These are phyloP conservation scores for Coracopsis vasa DNA, from an alignment of 2,113 vertebrate genomes.

Conservation along the genomic window DNA sequence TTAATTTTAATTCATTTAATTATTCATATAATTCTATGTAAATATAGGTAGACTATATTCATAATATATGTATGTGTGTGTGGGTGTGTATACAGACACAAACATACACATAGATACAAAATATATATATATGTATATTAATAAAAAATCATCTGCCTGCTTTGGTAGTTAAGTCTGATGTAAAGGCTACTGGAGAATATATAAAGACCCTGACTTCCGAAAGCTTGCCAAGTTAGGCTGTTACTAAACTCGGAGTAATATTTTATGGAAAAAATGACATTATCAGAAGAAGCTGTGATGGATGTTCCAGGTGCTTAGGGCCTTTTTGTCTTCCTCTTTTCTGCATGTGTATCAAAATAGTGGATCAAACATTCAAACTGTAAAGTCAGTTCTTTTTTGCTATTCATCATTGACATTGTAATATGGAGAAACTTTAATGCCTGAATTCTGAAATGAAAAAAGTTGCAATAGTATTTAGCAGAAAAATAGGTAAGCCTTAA, in stretches of 20 bases:
- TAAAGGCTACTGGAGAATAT: neutral
- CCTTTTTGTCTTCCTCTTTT: neutral
- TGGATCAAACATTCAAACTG: neutral
- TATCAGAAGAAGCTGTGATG: neutral
- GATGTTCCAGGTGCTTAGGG: neutral
- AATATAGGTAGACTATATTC: neutral
- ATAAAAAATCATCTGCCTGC: neutral
- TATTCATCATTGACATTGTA: neutral
- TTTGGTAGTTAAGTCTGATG: neutral
- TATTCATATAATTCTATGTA: neutral
- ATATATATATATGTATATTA: neutral
- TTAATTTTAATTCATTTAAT: neutral
- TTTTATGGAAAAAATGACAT: neutral
- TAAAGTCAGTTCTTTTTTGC: neutral
- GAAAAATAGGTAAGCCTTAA: neutral
- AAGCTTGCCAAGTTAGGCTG: neutral
- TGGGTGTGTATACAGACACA: neutral
- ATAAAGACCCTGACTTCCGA: neutral
- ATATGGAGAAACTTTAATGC: fast-evolving
- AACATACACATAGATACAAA: no score
- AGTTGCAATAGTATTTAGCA: neutral
- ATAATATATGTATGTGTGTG: neutral
- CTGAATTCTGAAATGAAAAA: neutral
- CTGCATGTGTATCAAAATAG: neutral
- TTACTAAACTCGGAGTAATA: neutral